A percentile compares a stretch with the other conserved stretches of the same genome.
Conservation (phyloP, 2,113 vertebrate genomes). For the Dipodomys merriami region DNA sequence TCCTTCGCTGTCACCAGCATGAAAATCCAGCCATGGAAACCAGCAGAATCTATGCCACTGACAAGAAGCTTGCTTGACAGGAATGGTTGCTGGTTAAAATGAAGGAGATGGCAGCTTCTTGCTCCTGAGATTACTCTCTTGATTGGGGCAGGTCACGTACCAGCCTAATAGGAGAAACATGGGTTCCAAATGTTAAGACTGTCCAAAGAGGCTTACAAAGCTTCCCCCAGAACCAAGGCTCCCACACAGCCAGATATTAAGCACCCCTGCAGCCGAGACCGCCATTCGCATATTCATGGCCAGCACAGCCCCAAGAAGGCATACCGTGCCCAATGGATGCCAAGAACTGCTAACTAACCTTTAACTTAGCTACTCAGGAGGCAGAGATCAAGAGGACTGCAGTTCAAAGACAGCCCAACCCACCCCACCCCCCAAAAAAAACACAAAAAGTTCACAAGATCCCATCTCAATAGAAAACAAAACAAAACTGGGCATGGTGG, state of each 20-base stretch:
- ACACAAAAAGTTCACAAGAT: too few species aligned
- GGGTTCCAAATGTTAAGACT: background rate
- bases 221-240: background rate
- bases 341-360: background rate
- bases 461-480: too few species aligned
- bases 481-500: too few species aligned
- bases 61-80: background rate
- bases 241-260: background rate
- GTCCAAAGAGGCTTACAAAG: background rate
- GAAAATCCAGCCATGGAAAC: background rate
- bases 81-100: background rate
- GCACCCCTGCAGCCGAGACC: background rate
- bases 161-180: background rate
- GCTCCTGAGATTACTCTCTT: background rate
- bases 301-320: background rate
- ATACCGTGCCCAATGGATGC: accelerated
- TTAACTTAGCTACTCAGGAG: too few species aligned
- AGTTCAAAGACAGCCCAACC: too few species aligned
- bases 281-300: too few species aligned
- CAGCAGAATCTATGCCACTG: background rate
- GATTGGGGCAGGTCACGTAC: background rate
- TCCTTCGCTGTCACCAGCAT: too few species aligned
- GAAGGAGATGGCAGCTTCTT: background rate
- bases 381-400: too few species aligned
- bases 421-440: too few species aligned